A percentile compares a stretch with the other conserved stretches of the same genome.
Conservation (phyloP, 2,888 invertebrate genomes). For the Cheilosia scutellata region DNA sequence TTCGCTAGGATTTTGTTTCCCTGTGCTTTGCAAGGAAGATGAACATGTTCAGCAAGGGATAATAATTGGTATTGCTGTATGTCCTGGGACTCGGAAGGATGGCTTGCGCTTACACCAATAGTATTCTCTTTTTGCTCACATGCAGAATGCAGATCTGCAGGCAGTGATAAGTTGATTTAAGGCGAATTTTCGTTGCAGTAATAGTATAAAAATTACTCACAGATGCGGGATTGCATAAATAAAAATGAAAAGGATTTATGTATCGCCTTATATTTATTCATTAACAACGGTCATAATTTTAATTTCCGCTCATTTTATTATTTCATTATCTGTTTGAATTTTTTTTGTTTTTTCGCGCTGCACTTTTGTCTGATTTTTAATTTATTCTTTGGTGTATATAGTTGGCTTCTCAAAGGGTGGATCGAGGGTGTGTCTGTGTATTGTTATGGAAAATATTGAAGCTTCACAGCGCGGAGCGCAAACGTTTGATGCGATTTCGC, state of each 20-base stretch:
- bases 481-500: constrained; percentile 53
- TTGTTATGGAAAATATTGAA: constrained; percentile 69
- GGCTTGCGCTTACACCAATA: constrained; percentile 26
- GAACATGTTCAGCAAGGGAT: constrained; percentile 68
- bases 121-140: constrained; percentile 10
- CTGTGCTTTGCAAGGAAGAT: constrained; percentile 37
- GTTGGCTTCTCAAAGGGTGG: not conserved
- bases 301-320: constrained; percentile 63
- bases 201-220: constrained; percentile 66
- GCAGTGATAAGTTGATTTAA: constrained; percentile 59
- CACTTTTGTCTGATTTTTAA: constrained; percentile 38
- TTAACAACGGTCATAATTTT: constrained; percentile 70
- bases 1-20: constrained; percentile 27
- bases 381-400: constrained; percentile 49
- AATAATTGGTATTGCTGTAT: constrained; percentile 65
- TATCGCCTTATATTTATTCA: constrained; percentile 62
- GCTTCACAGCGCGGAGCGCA: constrained; percentile 14
- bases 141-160: constrained; percentile 30
- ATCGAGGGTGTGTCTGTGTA: constrained; percentile 2
- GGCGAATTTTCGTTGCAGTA: constrained; percentile 62
- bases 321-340: constrained; percentile 54
- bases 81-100: constrained; percentile 42
- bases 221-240: constrained; percentile 37
- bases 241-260: constrained; percentile 14
- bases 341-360: not conserved